Percentiles rank a stretch among this genome's conserved stretches.
These are phyloP conservation scores for Theocolax elegans DNA, from an alignment of 1,140 invertebrate species.

Conservation along the genomic window DNA sequence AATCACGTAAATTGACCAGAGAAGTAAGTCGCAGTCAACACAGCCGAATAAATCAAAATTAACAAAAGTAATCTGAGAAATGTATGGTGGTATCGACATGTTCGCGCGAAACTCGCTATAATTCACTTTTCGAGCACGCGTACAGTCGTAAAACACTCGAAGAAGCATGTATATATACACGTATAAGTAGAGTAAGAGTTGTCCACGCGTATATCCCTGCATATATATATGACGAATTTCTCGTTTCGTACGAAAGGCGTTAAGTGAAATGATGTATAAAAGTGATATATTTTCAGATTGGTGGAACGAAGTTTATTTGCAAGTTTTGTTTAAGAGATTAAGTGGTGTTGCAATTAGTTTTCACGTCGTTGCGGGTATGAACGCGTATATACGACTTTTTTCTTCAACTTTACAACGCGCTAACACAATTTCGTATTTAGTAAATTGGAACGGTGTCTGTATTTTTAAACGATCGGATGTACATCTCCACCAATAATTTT, in stretches of 20 bases:
- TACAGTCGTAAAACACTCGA: not conserved
- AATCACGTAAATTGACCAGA: too few relatives aligned
- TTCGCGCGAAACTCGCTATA: not conserved
- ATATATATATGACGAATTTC: too few relatives aligned
- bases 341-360: not conserved
- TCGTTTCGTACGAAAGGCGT: not conserved
- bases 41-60: constrained; percentile 1
- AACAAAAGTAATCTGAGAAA: not conserved
- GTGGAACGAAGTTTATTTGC: not conserved
- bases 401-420: too few relatives aligned
- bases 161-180: not conserved
- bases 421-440: too few relatives aligned
- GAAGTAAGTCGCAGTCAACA: too few relatives aligned
- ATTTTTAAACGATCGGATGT: too few relatives aligned
- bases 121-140: not conserved
- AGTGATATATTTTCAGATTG: not conserved
- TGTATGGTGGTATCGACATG: too few relatives aligned
- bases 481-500: too few relatives aligned
- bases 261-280: not conserved
- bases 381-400: too few relatives aligned
- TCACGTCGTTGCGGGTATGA: too few relatives aligned
- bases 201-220: too few relatives aligned
- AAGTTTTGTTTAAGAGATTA: not conserved
- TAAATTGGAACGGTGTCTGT: too few relatives aligned
- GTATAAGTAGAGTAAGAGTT: not conserved